Conservation (phyloP, 2,113 vertebrate genomes). For the Brevimyrus niger region DNA sequence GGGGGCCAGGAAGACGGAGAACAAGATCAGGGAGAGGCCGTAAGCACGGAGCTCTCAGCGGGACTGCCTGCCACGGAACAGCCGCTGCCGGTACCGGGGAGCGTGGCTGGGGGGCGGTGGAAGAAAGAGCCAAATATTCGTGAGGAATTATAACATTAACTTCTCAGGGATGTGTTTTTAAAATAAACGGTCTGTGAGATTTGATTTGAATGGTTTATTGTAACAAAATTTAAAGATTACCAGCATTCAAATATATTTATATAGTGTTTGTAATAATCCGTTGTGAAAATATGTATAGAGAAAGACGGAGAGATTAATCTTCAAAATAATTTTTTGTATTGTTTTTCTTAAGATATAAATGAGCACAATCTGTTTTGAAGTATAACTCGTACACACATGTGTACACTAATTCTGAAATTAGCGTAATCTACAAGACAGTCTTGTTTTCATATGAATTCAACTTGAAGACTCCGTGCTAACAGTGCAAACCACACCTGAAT, state of each 20-base stretch:
- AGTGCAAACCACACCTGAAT: not conserved
- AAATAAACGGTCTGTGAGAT: constrained; percentile 11
- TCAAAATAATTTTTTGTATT: not conserved
- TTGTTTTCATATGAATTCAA: not conserved
- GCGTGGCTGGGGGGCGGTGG: constrained; percentile 13
- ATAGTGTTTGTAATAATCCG: constrained; percentile 2
- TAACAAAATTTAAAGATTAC: not conserved
- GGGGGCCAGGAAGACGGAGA: constrained; percentile 39
- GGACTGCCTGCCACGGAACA: constrained; percentile 18
- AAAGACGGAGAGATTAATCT: not conserved
- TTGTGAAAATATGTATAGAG: not conserved
- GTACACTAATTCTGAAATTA: not conserved
- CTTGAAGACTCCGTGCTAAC: not conserved
- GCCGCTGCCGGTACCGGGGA: constrained; percentile 23
- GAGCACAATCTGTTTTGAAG: constrained; percentile 2
- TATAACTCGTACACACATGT: not conserved
- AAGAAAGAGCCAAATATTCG: constrained; percentile 13
- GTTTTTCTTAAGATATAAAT: constrained; percentile 3
- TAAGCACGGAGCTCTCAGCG: constrained; percentile 38
- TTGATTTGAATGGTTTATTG: not conserved
- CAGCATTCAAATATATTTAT: not conserved
- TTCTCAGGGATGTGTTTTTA: not conserved
- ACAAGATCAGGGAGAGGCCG: constrained; percentile 42
- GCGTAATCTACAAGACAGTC: not conserved
- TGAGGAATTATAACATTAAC: constrained; percentile 20